Evolutionary conservation across 2,113 vertebrate genomes (phyloP), one percentile per base, ranked within the genome.

Genomic region (Archocentrus centrarchus): DNA sequence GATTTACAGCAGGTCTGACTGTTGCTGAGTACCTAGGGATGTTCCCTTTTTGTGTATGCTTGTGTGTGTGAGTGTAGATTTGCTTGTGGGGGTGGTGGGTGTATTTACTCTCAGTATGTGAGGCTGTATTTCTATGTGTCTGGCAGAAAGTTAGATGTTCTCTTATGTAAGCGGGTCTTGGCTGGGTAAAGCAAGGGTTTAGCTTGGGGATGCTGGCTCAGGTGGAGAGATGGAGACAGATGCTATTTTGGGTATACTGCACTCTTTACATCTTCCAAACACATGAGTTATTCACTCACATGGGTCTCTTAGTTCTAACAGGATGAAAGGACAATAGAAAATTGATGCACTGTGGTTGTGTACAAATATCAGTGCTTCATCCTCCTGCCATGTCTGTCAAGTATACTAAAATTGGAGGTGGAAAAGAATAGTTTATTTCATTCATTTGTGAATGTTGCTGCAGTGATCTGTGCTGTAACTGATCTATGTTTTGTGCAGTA

Each of bases 101-200:
- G 73, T 79, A 64, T 87, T 75, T 57, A 50, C 87, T 60, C 57
- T 6, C 68, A 14, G 68, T 5, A 18, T 79, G 77, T 73, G 66
- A 86, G 41, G 60, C 66, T 91, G 55, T 78, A 59, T 83, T 53
- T 59, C 81, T 77, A 30, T 89, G 86, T 91, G 81, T 88, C 82
- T 85, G 86, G 89, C 88, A 88, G 85, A 92, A 92, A 91, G 84
- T 92, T 87, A 27, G 57, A 82, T 80, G 79, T 30, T 82, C 77
- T 88, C 44, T 94, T 93, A 92, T 85, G 86, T 92, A 94, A 93
- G 89, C 37, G n/a, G 83, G 86, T 88, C 91, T 89, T 81, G 88
- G 88, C 91, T 80, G 82, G 75, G 58, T 58, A 84, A 81, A 87
- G 83, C 76, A 76, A 63, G 62, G 84, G 82, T 88, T 87, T 88